Percentiles rank a stretch among this genome's conserved stretches.
phyloP scores from a whole-genome alignment of 1,140 invertebrate species.

The Theocolax elegans region DNA sequence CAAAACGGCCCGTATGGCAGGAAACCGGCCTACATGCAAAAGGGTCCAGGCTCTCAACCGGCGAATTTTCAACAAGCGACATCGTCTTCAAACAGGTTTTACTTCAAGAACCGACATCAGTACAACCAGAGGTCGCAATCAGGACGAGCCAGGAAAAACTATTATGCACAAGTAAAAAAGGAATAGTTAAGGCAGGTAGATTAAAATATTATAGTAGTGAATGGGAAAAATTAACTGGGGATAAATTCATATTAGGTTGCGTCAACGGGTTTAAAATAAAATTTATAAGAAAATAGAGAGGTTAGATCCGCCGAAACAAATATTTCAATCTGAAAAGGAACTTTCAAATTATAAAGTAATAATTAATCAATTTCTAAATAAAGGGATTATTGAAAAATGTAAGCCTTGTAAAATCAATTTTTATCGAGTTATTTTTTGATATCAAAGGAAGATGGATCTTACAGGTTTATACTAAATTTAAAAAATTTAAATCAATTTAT shows the following conservation, averaged over 20 bases:
- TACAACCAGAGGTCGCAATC: neutral
- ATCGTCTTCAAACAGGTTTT: too few relatives aligned
- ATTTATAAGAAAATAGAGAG: constrained; percentile 7
- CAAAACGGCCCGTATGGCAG: constrained; percentile 7
- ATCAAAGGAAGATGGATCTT: too few relatives aligned
- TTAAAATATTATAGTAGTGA: too few relatives aligned
- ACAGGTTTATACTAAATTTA: constrained; percentile 30
- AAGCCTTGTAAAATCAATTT: too few relatives aligned
- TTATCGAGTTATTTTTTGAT: too few relatives aligned
- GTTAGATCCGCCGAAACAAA: neutral
- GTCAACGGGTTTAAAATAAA: constrained; percentile 40
- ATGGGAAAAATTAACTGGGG: too few relatives aligned
- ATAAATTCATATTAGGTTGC: too few relatives aligned
- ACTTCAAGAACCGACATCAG: neutral
- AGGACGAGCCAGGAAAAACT: neutral
- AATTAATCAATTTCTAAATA: too few relatives aligned
- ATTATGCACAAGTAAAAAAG: constrained; percentile 22
- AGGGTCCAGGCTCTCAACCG: neutral
- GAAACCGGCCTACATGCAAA: neutral
- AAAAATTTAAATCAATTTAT: constrained; percentile 30
- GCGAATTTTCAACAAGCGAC: neutral
- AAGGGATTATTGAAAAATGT: too few relatives aligned
- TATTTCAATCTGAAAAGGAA: neutral
- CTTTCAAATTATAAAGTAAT: too few relatives aligned
- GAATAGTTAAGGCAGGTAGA: too few relatives aligned